phyloP scores from a whole-genome alignment of 2,888 invertebrate species.

The Stenodema calcarata region DNA sequence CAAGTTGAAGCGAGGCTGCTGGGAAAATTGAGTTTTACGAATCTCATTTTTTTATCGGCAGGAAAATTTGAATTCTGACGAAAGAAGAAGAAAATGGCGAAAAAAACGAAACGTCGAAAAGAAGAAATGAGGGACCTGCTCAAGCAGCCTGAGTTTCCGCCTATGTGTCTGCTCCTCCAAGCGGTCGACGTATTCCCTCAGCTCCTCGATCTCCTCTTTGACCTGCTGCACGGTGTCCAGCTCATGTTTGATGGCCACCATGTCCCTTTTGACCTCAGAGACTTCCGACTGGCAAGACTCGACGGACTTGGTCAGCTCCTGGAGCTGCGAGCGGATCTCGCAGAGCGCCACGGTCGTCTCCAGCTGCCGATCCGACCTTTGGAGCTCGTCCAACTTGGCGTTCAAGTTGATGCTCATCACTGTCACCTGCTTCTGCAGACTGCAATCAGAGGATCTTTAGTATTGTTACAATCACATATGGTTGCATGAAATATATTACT shows the following conservation, averaged over 20 bases:
- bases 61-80: background rate
- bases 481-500: background rate
- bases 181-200: slow-evolving; percentile 89
- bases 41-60: too few relatives aligned
- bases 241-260: slow-evolving; percentile 94
- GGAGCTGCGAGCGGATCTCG: slow-evolving; percentile 90
- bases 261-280: slow-evolving; percentile 85
- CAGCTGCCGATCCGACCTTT: slow-evolving; percentile 84
- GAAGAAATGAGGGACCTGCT: slow-evolving; percentile 73
- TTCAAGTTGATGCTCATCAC: slow-evolving; percentile 97
- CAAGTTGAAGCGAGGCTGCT: too few relatives aligned
- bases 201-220: slow-evolving; percentile 92
- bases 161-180: slow-evolving; percentile 90
- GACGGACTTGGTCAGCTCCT: slow-evolving; percentile 91
- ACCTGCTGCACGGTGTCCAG: slow-evolving; percentile 93
- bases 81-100: background rate
- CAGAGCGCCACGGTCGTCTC: slow-evolving; percentile 93
- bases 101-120: background rate
- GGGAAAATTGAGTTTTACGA: too few relatives aligned
- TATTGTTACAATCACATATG: background rate
- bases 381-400: slow-evolving; percentile 92
- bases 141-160: slow-evolving; percentile 85
- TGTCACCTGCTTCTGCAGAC: slow-evolving; percentile 97
- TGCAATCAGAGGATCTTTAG: slow-evolving; percentile 61
- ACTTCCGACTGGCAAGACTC: slow-evolving; percentile 95